phyloP scores from a whole-genome alignment of 2,797 vertebrate species.

The Acanthurus tractus region DNA sequence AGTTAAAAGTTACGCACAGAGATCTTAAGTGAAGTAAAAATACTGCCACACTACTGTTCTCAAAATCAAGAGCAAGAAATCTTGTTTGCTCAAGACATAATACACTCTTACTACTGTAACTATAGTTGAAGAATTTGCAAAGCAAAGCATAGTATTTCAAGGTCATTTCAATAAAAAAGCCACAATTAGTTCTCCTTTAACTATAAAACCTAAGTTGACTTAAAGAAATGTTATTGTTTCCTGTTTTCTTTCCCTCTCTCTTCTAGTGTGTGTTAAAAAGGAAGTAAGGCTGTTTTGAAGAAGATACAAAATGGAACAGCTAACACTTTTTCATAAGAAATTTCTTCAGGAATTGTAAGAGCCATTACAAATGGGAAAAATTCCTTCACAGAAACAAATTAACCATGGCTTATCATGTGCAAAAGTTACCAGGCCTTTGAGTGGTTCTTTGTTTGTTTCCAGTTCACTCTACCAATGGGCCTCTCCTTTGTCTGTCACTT shows the following conservation, averaged over 20 bases:
- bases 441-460: conserved; percentile 10
- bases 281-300: conserved; percentile 3
- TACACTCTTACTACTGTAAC: too few relatives aligned
- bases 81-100: too few relatives aligned
- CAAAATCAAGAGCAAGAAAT: background rate
- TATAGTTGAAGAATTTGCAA: too few relatives aligned
- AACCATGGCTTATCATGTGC: background rate
- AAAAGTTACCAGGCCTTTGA: conserved; percentile 8
- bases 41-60: background rate
- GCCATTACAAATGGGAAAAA: background rate
- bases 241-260: background rate
- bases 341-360: background rate
- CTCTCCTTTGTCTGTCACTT: conserved; percentile 69
- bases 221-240: background rate
- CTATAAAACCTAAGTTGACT: background rate
- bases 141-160: too few relatives aligned
- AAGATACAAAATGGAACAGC: background rate
- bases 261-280: background rate
- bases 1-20: background rate
- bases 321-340: background rate
- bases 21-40: background rate
- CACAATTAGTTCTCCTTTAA: too few relatives aligned
- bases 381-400: background rate
- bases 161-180: too few relatives aligned
- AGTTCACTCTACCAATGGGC: background rate